These are phyloP conservation scores for Orientallactaga bullata DNA, from an alignment of 2,113 vertebrate species.

Conservation along the genomic window DNA sequence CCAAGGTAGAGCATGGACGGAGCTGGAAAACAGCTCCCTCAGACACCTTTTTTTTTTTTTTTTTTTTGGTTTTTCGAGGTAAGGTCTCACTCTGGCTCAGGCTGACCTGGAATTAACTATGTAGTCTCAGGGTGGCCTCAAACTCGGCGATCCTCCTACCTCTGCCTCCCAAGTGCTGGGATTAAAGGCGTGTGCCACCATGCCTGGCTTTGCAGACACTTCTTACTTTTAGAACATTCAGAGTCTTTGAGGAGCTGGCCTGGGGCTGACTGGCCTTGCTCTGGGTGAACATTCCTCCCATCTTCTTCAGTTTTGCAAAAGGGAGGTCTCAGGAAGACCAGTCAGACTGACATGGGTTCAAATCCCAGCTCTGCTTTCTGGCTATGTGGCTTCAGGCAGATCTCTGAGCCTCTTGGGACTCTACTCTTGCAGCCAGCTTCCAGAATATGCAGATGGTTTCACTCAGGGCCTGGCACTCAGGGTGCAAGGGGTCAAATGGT, in stretches of 20 bases:
- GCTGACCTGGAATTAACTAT: no score
- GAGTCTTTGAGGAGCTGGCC: not conserved
- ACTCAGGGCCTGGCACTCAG: not conserved
- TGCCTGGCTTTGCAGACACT: no score
- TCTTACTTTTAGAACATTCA: not conserved
- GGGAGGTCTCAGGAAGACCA: not conserved
- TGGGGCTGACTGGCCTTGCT: not conserved
- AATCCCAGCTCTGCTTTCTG: not conserved
- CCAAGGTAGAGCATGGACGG: not conserved
- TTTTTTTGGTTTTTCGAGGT: no score
- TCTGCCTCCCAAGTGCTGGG: no score
- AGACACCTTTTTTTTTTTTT: no score
- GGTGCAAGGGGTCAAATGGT: not conserved
- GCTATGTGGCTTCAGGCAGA: not conserved
- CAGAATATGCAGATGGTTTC: not conserved
- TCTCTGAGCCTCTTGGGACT: not conserved
- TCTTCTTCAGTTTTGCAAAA: not conserved
- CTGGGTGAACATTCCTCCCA: not conserved
- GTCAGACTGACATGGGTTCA: not conserved
- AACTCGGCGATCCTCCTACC: no score
- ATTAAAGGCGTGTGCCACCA: no score
- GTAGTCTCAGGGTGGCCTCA: no score
- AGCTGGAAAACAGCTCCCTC: conserved; percentile 45
- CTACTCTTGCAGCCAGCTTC: not conserved
- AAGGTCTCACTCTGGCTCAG: no score